Base-by-base conservation (phyloP, 2,113 vertebrate species). In the Lycaon pictus region DNA sequence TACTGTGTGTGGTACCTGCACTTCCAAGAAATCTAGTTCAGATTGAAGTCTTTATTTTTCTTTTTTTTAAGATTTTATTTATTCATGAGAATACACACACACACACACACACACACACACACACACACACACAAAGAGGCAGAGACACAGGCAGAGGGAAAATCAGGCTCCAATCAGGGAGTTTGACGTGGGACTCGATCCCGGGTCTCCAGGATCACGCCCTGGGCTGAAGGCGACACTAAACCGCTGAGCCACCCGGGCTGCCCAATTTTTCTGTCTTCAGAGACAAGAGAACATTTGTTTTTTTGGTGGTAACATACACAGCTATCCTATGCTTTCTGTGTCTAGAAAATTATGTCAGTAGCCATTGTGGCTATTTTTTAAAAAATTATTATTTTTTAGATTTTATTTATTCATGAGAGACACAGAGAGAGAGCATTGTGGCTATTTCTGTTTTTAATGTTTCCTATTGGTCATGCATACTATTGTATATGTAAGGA, bases 41-140 rank as follows among this genome's bases (percentile, higher is more conserved):
- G 60, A 55, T 76, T 51, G 74, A 88, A 92, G 60, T 89, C 19
- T 71, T 85, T 32, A 72, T 87, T 94, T 92, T 80, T 86, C 51
- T 69, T 43, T 43, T 43, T 43, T 43, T 43, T 43, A 43, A 43
- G 43, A 43, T 43, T 43, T 43, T 7, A 43, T 43, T 43, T 43
- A 43, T 43, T 43, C 7, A 43, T 43, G 43, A 43, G 43, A 43
- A 43, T 43, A 43, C 43, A 43, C 43, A 43, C 43, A 43, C 43
- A 43, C 5, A 43, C 43, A 43, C 43, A 43, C 43, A 43, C 43
- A 43, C 43, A 43, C 43, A 43, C 43, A 43, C 43, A 43, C 43
- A 43, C 43, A 43, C 43, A 43, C 43, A 43, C 43, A 43, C 1
- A 43, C 7, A 43, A 7, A 43, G 43, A 43, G 43, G 43, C 43